phyloP scores from a whole-genome alignment of 2,113 vertebrate species.

The Ophthalmolycus amberensis region DNA sequence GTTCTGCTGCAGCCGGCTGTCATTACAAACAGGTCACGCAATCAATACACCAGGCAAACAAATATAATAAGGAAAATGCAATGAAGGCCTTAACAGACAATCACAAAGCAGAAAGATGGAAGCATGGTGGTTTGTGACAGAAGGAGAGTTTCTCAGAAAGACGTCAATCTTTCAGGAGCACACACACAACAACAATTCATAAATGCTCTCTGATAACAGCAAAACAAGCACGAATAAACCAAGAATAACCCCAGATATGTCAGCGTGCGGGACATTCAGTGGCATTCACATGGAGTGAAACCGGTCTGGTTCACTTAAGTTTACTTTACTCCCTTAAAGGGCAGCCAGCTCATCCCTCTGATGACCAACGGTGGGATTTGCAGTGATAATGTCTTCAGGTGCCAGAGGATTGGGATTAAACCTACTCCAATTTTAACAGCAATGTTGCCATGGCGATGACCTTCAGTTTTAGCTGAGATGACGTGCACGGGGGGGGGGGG shows the following conservation, averaged over 20 bases:
- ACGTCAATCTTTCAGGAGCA: constrained; percentile 41
- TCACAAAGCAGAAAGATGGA: constrained; percentile 6
- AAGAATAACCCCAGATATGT: constrained; percentile 38
- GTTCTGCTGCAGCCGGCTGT: constrained; percentile 22
- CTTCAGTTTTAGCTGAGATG: constrained; percentile 73
- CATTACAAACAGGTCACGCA: constrained; percentile 40
- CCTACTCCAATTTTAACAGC: constrained; percentile 77
- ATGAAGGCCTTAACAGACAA: background rate
- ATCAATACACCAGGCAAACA: constrained; percentile 44
- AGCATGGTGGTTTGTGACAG: constrained; percentile 10
- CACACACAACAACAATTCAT: constrained; percentile 23
- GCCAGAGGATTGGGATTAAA: constrained; percentile 81
- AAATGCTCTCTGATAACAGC: constrained; percentile 36
- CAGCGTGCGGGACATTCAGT: constrained; percentile 32
- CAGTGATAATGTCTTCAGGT: constrained; percentile 81
- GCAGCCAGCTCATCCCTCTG: constrained; percentile 75
- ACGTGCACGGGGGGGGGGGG: constrained; percentile 5
- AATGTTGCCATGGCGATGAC: constrained; percentile 82
- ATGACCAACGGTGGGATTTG: constrained; percentile 77
- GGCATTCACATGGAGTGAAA: constrained; percentile 55
- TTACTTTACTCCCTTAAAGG: constrained; percentile 69
- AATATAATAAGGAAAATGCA: constrained; percentile 36
- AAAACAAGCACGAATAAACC: constrained; percentile 16
- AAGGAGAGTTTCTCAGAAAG: constrained; percentile 26
- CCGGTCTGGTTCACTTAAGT: constrained; percentile 53